A percentile compares a stretch with the other conserved stretches of the same genome.
phyloP scores from a whole-genome alignment of 2,888 invertebrate genomes.

The Hypercompe scribonia region DNA sequence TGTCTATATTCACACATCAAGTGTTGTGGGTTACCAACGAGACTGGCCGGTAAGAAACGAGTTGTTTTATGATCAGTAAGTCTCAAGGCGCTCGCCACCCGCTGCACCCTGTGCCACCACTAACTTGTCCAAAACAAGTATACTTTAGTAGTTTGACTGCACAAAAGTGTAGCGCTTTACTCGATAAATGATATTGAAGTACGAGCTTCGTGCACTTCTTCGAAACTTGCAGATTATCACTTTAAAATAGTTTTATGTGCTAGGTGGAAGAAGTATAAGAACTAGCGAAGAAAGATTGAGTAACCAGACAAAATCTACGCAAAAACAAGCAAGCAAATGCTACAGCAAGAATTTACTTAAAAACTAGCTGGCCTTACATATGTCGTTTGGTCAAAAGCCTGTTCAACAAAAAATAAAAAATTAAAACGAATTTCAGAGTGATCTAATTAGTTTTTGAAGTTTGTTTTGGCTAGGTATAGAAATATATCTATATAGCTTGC shows the following conservation, averaged over 20 bases:
- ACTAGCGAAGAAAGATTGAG: background rate
- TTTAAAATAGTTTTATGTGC: background rate
- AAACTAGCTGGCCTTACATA: too few relatives aligned
- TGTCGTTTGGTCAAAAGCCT: too few relatives aligned
- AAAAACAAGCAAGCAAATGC: too few relatives aligned
- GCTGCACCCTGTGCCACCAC: background rate
- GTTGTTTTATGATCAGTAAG: background rate
- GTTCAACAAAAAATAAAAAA: too few relatives aligned
- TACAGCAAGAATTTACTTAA: too few relatives aligned
- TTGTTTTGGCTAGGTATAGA: too few relatives aligned
- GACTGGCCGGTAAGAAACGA: background rate
- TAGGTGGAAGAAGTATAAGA: background rate
- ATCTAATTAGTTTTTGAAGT: too few relatives aligned
- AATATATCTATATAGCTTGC: too few relatives aligned
- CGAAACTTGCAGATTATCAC: background rate
- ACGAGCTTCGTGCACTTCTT: background rate
- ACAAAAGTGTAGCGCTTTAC: background rate
- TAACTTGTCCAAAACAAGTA: constrained; percentile 2
- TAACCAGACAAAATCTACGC: background rate
- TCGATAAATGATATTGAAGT: background rate
- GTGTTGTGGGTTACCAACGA: background rate
- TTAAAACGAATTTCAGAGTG: too few relatives aligned
- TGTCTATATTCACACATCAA: background rate
- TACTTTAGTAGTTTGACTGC: background rate
- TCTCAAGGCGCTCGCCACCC: background rate